Base-by-base conservation (phyloP, 2,888 invertebrate genomes). In the Campaea margaritaria region DNA sequence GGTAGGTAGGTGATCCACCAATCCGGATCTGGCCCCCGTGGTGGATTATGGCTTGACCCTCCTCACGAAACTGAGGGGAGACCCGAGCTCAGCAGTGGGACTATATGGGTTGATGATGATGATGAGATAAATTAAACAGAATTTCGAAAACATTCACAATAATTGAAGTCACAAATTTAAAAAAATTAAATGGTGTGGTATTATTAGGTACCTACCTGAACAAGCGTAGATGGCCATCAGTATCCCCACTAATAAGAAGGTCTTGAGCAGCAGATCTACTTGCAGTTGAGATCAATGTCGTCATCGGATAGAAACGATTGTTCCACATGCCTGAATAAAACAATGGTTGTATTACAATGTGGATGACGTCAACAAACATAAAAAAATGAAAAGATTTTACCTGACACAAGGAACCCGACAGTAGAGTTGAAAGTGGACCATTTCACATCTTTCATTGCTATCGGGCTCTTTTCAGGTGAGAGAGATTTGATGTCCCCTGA, bases 361-460 rank as follows among this genome's bases (percentile, higher is more conserved):
- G 3, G 31, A 43, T 21, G 21, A 21, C 5, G 5, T 2, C 3
- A 5, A 5, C 27, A 42, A 54, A 7, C 15, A 31, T 31, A 5
- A 38, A 39, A 21, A 21, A 21, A 21, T 5, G n/a, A 27, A 10
- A 28, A 10, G 3, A 38, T 13, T 84, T 83, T 87, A 96, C 97
- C 97, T 70, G 97, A 96, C 7, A 97, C 96, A 75, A 97, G 93
- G 86, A 96, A 97, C 58, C 97, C 97, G 43, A 98, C 96, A 0
- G 96, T 96, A 45, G 96, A 96, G 74, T 97, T 97, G 74, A 96
- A 96, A 0, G 97, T 96, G 67, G 96, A 94, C 97, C 97, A 98
- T 85, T 97, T 97, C 0, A 96, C 95, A 78, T 97, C 97, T 82
- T 97, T 97, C 96, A 97, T 97, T 2, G 96, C 96, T 64, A 97